Evolutionary conservation across 2,797 vertebrate genomes (phyloP), one percentile per base, ranked within the genome.

Genomic region (Enteromius paludinosus): DNA sequence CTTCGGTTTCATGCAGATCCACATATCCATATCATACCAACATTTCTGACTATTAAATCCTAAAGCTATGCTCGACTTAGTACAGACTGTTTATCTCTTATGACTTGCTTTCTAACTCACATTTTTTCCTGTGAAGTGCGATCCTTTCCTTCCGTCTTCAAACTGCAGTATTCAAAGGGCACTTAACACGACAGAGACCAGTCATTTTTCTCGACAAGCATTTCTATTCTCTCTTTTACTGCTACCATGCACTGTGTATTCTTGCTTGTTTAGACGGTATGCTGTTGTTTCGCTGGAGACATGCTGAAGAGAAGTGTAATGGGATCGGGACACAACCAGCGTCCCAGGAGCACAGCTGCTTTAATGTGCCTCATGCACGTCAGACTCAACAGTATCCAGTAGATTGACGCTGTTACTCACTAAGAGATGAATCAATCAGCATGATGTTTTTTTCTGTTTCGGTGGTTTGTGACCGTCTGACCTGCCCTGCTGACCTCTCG

Each of bases 401-500:
- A 56, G 65, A 59, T 20, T n/a, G 25, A 78, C 18, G 7, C 10
- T 49, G 23, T n/a, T 33, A 30, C 15, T 23, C 11, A 20, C 33
- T 62, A 14, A 8, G 23, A 74, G 72, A 54, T 25, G n/a, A 17
- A 82, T 20, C 72, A 56, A 54, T 68, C 64, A 68, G 15, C 47
- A 28, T 54, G n/a, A 28, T 79, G 45, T 28, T 72, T 35, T 72
- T 35, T 11, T 28, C 79, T 0, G 17, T 61, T 9, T 33, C 47
- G 68, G 47, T 54, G 33, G 61, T 25, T 28, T 38, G 41, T 59
- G 49, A 61, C 15, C 25, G 23, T 0, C 23, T 28, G 23, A 33
- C 35, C 61, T 47, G 59, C 38, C 35, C 52, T 9, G 52, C 68
- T 87, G 85, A 83, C 86, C 81, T 81, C 59, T 75, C 41, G 43